Conservation (phyloP, 2,113 vertebrate species). For the Ammospiza caudacuta region DNA sequence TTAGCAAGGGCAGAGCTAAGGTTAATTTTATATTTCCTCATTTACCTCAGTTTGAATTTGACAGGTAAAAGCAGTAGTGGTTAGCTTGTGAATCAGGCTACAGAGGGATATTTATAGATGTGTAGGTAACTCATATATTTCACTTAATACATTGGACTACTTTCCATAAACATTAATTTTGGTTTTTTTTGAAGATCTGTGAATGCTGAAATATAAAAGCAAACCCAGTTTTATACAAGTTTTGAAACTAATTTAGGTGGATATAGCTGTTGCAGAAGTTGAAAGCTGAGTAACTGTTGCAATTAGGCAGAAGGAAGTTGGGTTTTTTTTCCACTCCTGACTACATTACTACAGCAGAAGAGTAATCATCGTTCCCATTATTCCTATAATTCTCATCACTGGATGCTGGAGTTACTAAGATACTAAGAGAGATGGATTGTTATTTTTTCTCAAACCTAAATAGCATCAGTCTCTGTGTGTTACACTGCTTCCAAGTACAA, state of each 20-base stretch:
- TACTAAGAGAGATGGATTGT: neutral
- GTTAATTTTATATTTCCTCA: neutral
- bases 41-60: neutral
- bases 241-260: neutral
- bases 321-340: neutral
- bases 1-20: neutral
- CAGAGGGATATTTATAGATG: neutral
- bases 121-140: neutral
- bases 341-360: neutral
- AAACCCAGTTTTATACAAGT: neutral
- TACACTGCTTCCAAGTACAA: neutral
- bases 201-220: neutral
- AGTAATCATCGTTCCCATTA: neutral
- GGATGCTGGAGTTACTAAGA: neutral
- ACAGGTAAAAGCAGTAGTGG: neutral
- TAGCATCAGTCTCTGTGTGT: neutral
- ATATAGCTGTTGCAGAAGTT: neutral
- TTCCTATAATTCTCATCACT: neutral
- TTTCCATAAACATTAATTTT: neutral
- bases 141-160: neutral
- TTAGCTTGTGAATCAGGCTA: neutral
- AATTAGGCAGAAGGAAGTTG: neutral
- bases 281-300: neutral
- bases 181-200: neutral
- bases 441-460: conserved; percentile 3